A percentile compares a stretch with the other conserved stretches of the same genome.
phyloP scores from a whole-genome alignment of 1,140 invertebrate species.

The Heliconius congener region DNA sequence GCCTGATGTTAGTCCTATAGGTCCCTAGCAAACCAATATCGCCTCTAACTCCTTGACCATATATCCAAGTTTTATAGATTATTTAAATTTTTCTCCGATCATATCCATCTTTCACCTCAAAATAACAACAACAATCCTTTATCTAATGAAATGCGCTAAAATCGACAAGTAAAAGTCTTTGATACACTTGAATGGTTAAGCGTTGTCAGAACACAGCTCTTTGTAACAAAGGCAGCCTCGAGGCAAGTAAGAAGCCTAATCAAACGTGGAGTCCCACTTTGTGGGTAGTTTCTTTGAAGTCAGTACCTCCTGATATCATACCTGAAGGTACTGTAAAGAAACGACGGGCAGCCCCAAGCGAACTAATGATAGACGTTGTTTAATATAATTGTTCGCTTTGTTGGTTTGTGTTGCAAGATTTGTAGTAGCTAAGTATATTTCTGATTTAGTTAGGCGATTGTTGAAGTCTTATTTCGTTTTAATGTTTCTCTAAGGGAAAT shows the following conservation, averaged over 20 bases:
- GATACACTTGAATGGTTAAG: constrained; percentile 27
- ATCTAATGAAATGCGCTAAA: constrained; percentile 20
- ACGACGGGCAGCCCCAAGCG: constrained; percentile 14
- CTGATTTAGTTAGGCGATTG: neutral
- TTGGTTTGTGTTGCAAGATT: neutral
- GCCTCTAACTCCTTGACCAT: no score
- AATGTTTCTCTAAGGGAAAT: neutral
- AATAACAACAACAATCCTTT: neutral
- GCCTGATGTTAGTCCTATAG: no score
- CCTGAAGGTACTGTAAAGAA: constrained; percentile 26
- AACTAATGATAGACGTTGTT: neutral
- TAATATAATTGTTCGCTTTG: neutral
- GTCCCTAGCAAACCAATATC: no score
- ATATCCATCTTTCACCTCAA: neutral
- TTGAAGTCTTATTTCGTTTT: neutral
- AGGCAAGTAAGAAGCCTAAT: constrained; percentile 62
- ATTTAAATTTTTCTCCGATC: neutral
- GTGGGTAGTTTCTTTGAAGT: constrained; percentile 64
- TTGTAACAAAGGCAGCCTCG: constrained; percentile 56
- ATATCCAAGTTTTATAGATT: no score
- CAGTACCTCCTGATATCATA: constrained; percentile 30
- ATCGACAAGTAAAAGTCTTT: constrained; percentile 53
- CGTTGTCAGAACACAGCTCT: constrained; percentile 38
- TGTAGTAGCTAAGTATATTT: neutral
- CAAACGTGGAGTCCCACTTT: constrained; percentile 62